A percentile compares a stretch with the other conserved stretches of the same genome.
These are phyloP conservation scores for Arnoldichthys spilopterus DNA, from an alignment of 2,797 vertebrate species.

Conservation along the genomic window DNA sequence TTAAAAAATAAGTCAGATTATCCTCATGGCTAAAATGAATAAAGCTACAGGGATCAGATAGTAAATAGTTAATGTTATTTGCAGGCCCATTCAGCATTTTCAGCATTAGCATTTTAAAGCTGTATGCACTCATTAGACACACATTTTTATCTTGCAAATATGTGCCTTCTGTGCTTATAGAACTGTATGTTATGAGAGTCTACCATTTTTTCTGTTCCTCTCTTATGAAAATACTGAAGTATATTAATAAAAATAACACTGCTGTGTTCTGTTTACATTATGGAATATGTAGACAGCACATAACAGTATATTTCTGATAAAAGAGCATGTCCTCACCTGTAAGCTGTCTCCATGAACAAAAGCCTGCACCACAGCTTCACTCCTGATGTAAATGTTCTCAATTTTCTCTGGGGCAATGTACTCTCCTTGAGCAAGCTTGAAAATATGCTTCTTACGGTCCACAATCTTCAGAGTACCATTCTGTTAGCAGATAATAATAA, in stretches of 20 bases:
- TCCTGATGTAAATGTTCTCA: constrained; percentile 87
- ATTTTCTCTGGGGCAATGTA: constrained; percentile 99
- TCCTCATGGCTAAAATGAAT: too few species aligned
- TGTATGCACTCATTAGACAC: too few species aligned
- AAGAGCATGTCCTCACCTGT: constrained; percentile 79
- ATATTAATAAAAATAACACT: too few species aligned
- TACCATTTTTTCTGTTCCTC: too few species aligned
- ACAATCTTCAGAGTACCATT: constrained; percentile 94
- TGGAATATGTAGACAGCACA: too few species aligned
- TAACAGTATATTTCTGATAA: not conserved
- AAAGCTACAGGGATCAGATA: too few species aligned
- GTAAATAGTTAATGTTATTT: too few species aligned
- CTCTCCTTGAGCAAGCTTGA: constrained; percentile 97
- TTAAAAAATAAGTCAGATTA: not conserved
- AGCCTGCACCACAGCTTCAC: constrained; percentile 87
- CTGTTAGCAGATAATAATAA: constrained; percentile 69
- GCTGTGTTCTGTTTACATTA: too few species aligned
- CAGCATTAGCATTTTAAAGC: too few species aligned
- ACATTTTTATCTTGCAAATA: too few species aligned
- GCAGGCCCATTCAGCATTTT: too few species aligned
- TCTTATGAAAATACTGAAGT: too few species aligned
- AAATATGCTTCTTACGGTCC: constrained; percentile 97
- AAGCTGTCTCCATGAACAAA: constrained; percentile 96
- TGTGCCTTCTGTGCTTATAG: not conserved
- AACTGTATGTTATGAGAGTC: not conserved